Evolutionary conservation across 2,113 vertebrate species (phyloP), one percentile per base, ranked within the genome.

Genomic region (Lagopus muta): DNA sequence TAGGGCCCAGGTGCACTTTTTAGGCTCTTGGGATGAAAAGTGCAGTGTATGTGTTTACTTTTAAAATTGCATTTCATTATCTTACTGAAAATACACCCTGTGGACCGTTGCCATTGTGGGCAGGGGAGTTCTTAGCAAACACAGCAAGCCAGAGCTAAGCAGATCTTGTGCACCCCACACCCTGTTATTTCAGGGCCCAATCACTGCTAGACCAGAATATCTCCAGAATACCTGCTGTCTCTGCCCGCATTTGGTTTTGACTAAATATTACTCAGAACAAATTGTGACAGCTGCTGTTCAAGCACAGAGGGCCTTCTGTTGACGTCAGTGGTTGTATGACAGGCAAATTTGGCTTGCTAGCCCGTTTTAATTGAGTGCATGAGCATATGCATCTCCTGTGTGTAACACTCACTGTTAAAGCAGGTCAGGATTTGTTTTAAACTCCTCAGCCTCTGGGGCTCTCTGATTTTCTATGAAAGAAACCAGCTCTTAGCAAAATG

Each of bases 361-460:
- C 66, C 86, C 30, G 25, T 76, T 93, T 96, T 96, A 93, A 70
- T 57, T 66, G 89, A 95, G 75, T 45, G 60, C 78, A 65, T 0
- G 14, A 70, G 50, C 28, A 42, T 86, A 38, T 28, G 6, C 45
- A 30, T 88, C 72, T 88, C 90, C 76, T 10, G 5, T 75, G 86
- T 20, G 16, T 86, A 88, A 78, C 65, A 40, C 57, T 47, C 30
- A 42, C 60, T 42, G 62, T 45, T 94, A 79, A 95, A 95, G 74
- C 86, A 89, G 95, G 94, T 93, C 88, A 96, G 77, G 54, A 57
- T 90, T 93, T 85, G 48, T 58, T 94, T 94, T 92, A 75, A 92
- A 73, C 89, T 66, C 77, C 48, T 90, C 48, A 61, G 73, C 54
- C 90, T 86, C 93, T 61, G 24, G 73, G 64, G 76, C 32, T 64